Evolutionary conservation across 2,888 invertebrate species (phyloP), one percentile per base, ranked within the genome.

Genomic region (Hypercompe scribonia): DNA sequence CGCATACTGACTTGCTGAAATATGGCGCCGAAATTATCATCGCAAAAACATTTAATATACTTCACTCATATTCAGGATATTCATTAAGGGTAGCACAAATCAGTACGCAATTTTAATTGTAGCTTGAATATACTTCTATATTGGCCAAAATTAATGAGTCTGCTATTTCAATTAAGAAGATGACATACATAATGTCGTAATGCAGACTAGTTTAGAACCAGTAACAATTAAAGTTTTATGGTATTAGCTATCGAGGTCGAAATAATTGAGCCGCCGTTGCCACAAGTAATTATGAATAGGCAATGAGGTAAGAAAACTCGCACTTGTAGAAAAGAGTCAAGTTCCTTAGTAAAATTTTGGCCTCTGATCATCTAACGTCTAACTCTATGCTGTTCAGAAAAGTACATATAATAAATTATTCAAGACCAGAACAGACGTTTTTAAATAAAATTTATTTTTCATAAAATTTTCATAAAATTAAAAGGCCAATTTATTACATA

Each of bases 1-100:
- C 73, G 81, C 81, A 78, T 77, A 80, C 84, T 75, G 77, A 81
- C 72, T 81, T 75, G 77, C 73, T 74, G 81, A 70, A 66, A 75
- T 54, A 63, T 31, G 64, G 67, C 65, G 74, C 70, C 75, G 73
- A 73, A 80, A 82, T 78, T 78, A 82, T 69, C 73, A 68, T 73
- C 66, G 77, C 64, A 28, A 39, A 68, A 73, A 82, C 61, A 72
- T 66, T 42, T 39, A 34, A 67, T 58, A 71, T 33, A 70, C 58
- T 42, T 34, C 72, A 68, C 68, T 54, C 66, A 64, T 63, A 69
- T 65, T 63, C 63, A 34, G 66, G 75, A 74, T 74, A 67, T 73
- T 71, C 76, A 74, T 74, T 33, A 81, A 69, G 72, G 73, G 70
- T 68, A 34, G 67, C 66, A 74, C 81, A 67, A 79, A 74, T 84